Evolutionary conservation across 2,797 vertebrate genomes (phyloP).

Genomic region (Characodon lateralis): DNA sequence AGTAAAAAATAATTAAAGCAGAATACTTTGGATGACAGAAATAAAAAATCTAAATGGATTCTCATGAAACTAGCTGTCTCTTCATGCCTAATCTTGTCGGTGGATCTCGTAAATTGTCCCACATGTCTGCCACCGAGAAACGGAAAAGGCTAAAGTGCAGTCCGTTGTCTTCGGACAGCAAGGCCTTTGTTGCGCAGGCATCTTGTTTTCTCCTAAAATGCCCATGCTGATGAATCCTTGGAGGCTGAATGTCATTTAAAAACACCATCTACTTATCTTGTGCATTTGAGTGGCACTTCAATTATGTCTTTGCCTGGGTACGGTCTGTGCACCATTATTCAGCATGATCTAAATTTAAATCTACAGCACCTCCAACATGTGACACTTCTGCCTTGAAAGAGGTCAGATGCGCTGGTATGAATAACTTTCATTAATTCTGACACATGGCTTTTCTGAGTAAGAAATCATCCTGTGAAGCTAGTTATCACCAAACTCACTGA

Average conservation of each 20-base stretch:
- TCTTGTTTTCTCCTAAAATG: conserved; percentile 54
- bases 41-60: conserved; percentile 26
- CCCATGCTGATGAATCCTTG: conserved; percentile 55
- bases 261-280: conserved; percentile 42
- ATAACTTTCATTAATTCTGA: conserved; percentile 60
- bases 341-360: conserved; percentile 72
- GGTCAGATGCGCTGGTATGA: conserved; percentile 30
- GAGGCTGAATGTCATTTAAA: conserved; percentile 45
- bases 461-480: conserved; percentile 34
- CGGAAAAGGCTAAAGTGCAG: conserved; percentile 38
- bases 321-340: conserved; percentile 53
- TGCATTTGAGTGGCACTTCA: conserved; percentile 61
- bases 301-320: conserved; percentile 51
- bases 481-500: conserved; percentile 34
- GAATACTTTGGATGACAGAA: conserved; percentile 19
- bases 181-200: conserved; percentile 45
- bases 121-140: conserved; percentile 42
- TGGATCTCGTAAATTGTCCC: conserved; percentile 39
- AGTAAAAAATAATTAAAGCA: conserved; percentile 21
- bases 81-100: conserved; percentile 27
- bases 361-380: conserved; percentile 44
- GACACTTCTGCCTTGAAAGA: conserved; percentile 50
- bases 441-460: conserved; percentile 49
- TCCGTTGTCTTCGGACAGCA: conserved; percentile 46
- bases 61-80: conserved; percentile 14